Evolutionary conservation across 2,888 invertebrate species (phyloP).

Genomic region (Synergus itoensis): DNA sequence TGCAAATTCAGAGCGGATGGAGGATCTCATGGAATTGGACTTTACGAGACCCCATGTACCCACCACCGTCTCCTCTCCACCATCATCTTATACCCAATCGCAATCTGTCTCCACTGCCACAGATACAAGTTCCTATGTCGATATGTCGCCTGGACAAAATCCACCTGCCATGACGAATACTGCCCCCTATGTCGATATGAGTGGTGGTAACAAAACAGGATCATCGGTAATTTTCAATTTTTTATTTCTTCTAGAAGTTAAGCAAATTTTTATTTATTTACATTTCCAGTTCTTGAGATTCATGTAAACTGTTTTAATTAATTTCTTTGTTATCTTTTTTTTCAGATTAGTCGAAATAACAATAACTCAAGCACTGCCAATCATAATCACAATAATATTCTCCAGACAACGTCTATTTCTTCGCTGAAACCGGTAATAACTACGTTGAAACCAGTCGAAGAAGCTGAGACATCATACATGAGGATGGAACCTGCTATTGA

Average conservation of each 20-base stretch:
- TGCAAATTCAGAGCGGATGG: slow-evolving; percentile 82
- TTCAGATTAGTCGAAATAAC: slow-evolving; percentile 73
- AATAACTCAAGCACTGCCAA: slow-evolving; percentile 76
- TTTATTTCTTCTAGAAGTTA: neutral
- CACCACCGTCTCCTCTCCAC: slow-evolving; percentile 68
- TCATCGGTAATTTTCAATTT: slow-evolving; percentile 56
- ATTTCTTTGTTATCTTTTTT: slow-evolving; percentile 44
- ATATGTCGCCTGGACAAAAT: slow-evolving; percentile 77
- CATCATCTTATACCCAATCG: slow-evolving; percentile 69
- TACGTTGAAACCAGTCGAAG: slow-evolving; percentile 76
- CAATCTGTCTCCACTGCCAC: slow-evolving; percentile 75
- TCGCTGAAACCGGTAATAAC: slow-evolving; percentile 72
- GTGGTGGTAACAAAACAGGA: slow-evolving; percentile 68
- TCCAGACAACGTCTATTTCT: slow-evolving; percentile 62
- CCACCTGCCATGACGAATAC: slow-evolving; percentile 69
- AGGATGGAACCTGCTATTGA: slow-evolving; percentile 74
- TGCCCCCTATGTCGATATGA: slow-evolving; percentile 76
- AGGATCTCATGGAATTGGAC: slow-evolving; percentile 91
- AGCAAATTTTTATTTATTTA: neutral
- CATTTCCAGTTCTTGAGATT: neutral
- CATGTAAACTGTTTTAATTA: neutral
- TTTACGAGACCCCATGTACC: slow-evolving; percentile 79
- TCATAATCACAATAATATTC: slow-evolving; percentile 73
- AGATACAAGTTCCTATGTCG: slow-evolving; percentile 78
- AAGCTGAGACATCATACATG: slow-evolving; percentile 74